Conservation (phyloP, 2,888 invertebrate genomes). For the Pyrgus malvae region DNA sequence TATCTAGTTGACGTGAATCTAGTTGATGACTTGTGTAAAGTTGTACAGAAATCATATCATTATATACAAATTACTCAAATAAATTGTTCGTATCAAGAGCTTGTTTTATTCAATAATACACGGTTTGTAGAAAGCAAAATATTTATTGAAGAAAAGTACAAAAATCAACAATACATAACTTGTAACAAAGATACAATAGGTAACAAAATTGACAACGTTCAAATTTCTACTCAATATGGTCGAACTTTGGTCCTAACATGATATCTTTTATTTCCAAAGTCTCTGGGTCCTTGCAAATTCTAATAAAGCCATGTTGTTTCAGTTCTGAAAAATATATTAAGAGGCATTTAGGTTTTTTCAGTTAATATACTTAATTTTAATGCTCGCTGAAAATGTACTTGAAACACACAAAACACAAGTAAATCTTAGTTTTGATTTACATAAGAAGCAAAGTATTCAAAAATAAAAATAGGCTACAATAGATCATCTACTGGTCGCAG, state of each 20-base stretch:
- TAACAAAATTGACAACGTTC: neutral
- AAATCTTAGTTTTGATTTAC: too few relatives aligned
- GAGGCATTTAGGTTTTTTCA: too few relatives aligned
- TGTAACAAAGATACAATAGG: too few relatives aligned
- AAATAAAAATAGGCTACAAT: too few relatives aligned
- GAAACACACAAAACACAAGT: too few relatives aligned
- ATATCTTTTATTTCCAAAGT: slow-evolving; percentile 58
- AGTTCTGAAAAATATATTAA: slow-evolving; percentile 67
- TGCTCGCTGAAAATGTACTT: too few relatives aligned
- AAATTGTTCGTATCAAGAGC: slow-evolving; percentile 75
- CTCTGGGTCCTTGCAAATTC: slow-evolving; percentile 48
- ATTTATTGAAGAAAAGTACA: neutral
- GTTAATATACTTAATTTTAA: neutral
- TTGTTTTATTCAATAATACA: slow-evolving; percentile 36
- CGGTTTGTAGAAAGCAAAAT: neutral
- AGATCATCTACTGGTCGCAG: too few relatives aligned
- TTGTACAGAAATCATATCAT: slow-evolving; percentile 82
- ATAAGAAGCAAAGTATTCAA: too few relatives aligned
- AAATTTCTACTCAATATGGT: slow-evolving; percentile 24
- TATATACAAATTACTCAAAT: slow-evolving; percentile 78
- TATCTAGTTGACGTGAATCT: slow-evolving; percentile 79
- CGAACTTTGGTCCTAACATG: slow-evolving; percentile 48
- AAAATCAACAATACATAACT: neutral
- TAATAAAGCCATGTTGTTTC: slow-evolving; percentile 60
- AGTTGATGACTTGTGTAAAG: slow-evolving; percentile 77